These are phyloP conservation scores for Melinaea marsaeus DNA, from an alignment of 2,888 invertebrate genomes.

Conservation along the genomic window DNA sequence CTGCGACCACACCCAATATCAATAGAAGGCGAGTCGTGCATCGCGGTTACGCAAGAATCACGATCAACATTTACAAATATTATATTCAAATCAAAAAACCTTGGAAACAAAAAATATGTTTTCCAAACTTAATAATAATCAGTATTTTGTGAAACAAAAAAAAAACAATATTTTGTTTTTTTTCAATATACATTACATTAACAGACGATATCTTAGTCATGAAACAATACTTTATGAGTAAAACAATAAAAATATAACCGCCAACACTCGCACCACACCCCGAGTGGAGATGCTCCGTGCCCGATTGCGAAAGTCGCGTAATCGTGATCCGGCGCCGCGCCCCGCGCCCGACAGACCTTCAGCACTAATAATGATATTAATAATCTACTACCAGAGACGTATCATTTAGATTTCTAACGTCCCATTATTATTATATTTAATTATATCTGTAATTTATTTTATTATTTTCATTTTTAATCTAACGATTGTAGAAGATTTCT, in stretches of 20 bases:
- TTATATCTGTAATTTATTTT: no score
- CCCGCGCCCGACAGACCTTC: constrained; percentile 14
- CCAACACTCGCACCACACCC: constrained; percentile 4
- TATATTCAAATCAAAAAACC: background rate
- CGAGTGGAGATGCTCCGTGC: constrained; percentile 20
- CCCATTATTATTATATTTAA: no score
- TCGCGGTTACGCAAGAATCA: constrained; percentile 21
- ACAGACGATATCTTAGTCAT: background rate
- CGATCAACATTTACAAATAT: constrained; percentile 9
- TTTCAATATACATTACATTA: no score
- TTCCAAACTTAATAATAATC: no score
- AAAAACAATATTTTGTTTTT: no score
- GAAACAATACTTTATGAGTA: background rate
- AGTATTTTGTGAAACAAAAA: no score
- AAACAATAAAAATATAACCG: background rate
- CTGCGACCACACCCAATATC: constrained; percentile 4
- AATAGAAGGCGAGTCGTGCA: constrained; percentile 40
- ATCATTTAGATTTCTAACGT: no score
- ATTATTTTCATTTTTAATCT: no score
- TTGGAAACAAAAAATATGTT: no score
- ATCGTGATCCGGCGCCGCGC: constrained; percentile 37
- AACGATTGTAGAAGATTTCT: no score
- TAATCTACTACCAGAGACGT: no score
- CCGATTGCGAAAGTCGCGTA: constrained; percentile 33
- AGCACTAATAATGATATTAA: no score